Percentiles rank a stretch among this genome's conserved stretches.
phyloP scores from a whole-genome alignment of 2,113 vertebrate genomes.

The Dolichotis patagonum region DNA sequence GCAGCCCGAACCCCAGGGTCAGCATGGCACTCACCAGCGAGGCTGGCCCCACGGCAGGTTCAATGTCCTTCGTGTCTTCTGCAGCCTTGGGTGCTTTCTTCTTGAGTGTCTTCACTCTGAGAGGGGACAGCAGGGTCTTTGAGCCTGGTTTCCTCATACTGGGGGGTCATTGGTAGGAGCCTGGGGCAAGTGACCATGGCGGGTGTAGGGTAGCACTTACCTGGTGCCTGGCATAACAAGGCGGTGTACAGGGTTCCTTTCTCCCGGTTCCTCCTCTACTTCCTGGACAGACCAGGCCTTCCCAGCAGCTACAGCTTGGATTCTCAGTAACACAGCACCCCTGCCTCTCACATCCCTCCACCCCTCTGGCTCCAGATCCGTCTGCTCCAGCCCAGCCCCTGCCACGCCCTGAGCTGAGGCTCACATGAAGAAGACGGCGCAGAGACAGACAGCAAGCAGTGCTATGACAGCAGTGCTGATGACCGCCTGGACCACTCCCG shows the following conservation, averaged over 20 bases:
- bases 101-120: constrained; percentile 5
- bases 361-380: neutral
- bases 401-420: neutral
- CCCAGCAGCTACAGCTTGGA: neutral
- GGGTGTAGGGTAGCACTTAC: neutral
- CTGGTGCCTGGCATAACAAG: neutral
- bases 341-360: neutral
- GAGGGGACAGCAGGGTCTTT: neutral
- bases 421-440: constrained; percentile 26
- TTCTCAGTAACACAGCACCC: too few species aligned
- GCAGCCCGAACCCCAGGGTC: neutral
- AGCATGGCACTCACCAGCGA: neutral
- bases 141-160: neutral
- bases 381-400: neutral
- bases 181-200: neutral
- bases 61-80: accelerated
- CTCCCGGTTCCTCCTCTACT: too few species aligned
- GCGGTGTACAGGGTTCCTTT: neutral
- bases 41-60: accelerated
- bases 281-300: neutral
- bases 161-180: neutral
- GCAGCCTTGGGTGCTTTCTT: neutral
- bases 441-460: neutral
- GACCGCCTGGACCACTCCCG: neutral
- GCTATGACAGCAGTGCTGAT: neutral